Evolutionary conservation across 2,888 invertebrate species (phyloP).

Genomic region (Standfussiana lucernea): DNA sequence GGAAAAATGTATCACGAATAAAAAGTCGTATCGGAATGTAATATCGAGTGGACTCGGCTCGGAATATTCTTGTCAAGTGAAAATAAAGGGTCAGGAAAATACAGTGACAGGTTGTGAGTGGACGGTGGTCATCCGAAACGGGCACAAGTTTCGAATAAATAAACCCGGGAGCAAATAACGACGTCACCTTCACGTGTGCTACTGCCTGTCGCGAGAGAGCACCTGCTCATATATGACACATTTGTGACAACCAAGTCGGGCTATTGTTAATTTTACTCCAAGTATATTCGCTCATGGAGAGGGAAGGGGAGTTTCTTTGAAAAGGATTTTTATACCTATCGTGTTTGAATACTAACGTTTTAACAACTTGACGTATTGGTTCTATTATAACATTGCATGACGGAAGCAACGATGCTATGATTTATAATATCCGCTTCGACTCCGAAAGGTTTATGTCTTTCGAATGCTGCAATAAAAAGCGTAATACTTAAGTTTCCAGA

Average conservation of each 20-base stretch:
- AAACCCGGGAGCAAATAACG: constrained; percentile 85
- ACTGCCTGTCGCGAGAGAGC: constrained; percentile 79
- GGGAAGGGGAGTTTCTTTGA: constrained; percentile 32
- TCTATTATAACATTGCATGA: constrained; percentile 63
- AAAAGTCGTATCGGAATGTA: constrained; percentile 90
- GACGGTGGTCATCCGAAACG: constrained; percentile 87
- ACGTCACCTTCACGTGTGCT: constrained; percentile 83
- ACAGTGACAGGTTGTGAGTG: constrained; percentile 89
- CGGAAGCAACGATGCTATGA: constrained; percentile 73
- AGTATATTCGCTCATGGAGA: constrained; percentile 44
- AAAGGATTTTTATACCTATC: constrained; percentile 33
- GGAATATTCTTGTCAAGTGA: constrained; percentile 90
- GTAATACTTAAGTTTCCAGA: constrained; percentile 69
- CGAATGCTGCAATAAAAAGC: constrained; percentile 72
- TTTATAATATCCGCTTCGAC: constrained; percentile 70
- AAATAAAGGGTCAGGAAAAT: constrained; percentile 89
- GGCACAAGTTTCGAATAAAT: constrained; percentile 88
- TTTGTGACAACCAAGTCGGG: constrained; percentile 80
- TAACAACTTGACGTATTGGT: constrained; percentile 54
- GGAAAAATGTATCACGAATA: constrained; percentile 90
- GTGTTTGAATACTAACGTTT: constrained; percentile 44
- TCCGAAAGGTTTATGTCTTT: constrained; percentile 73
- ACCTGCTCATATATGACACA: constrained; percentile 82
- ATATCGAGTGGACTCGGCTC: constrained; percentile 87
- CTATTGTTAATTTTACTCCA: constrained; percentile 78